Conservation (phyloP, 2,888 invertebrate species). For the Dryobota labecula region DNA sequence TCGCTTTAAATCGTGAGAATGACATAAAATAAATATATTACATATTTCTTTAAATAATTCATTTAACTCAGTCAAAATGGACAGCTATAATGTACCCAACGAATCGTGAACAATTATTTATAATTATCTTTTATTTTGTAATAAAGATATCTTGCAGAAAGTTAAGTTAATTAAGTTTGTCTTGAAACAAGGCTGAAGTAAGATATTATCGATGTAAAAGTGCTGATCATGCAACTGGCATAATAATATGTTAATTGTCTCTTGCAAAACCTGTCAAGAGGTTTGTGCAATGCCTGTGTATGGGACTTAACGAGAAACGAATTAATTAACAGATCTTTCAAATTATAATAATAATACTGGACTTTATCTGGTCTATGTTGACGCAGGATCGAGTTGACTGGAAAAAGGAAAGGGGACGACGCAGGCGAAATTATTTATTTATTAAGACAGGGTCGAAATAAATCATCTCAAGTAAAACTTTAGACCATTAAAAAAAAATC, state of each 20-base stretch:
- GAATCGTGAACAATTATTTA: background rate
- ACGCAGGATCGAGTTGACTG: background rate
- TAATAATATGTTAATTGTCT: conserved; percentile 35
- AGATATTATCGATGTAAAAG: conserved; percentile 28
- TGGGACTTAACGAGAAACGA: background rate
- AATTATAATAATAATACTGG: background rate
- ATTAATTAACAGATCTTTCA: background rate
- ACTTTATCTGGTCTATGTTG: background rate
- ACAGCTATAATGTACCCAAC: background rate
- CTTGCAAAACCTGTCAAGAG: conserved; percentile 16
- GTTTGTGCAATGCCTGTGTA: conserved; percentile 5
- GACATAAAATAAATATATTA: conserved; percentile 1
- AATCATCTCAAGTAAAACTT: background rate
- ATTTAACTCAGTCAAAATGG: conserved; percentile 7
- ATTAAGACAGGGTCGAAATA: background rate
- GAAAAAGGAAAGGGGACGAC: too few relatives aligned
- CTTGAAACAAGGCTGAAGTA: conserved; percentile 9
- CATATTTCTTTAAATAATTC: background rate
- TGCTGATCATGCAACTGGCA: conserved; percentile 14
- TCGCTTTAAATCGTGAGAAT: background rate
- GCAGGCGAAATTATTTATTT: background rate
- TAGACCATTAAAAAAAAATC: too few relatives aligned
- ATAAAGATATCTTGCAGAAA: conserved; percentile 20
- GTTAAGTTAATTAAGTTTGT: conserved; percentile 32
- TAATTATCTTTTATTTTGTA: conserved; percentile 29